phyloP scores from a whole-genome alignment of 2,888 invertebrate species.

The Sabatieria punctata region DNA sequence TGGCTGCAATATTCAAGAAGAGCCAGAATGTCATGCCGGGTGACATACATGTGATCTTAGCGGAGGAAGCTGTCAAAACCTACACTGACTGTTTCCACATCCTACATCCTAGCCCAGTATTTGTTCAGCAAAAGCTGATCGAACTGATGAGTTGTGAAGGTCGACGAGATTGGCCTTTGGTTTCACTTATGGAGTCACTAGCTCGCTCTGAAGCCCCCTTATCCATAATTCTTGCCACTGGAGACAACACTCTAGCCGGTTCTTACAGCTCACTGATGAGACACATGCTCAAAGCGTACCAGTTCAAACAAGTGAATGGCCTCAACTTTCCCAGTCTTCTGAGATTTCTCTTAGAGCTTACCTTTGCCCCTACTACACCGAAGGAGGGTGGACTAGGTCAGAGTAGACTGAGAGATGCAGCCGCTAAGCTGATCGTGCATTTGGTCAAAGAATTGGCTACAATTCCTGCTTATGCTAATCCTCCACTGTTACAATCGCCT shows the following conservation, averaged over 20 bases:
- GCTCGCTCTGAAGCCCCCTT: conserved; percentile 41
- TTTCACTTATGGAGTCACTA: conserved; percentile 65
- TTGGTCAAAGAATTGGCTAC: conserved; percentile 50
- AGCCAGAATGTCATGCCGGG: too few relatives aligned
- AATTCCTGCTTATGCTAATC: conserved; percentile 12
- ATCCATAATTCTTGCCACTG: conserved; percentile 5
- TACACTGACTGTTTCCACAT: conserved; percentile 82
- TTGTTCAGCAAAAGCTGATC: conserved; percentile 13
- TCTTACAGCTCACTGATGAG: conserved; percentile 1
- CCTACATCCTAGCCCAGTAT: conserved; percentile 63
- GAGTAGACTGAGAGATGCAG: conserved; percentile 7
- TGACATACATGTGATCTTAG: too few relatives aligned
- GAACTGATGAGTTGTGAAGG: conserved; percentile 7
- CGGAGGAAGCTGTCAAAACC: conserved; percentile 74
- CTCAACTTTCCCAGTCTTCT: conserved; percentile 17
- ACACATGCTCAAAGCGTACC: conserved; percentile 3
- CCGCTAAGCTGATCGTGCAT: conserved; percentile 37
- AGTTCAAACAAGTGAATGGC: conserved; percentile 11
- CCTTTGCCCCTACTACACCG: conserved; percentile 13
- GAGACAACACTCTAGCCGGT: neutral
- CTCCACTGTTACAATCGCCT: conserved; percentile 51
- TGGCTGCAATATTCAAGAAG: too few relatives aligned
- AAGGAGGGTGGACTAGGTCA: neutral
- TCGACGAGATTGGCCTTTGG: conserved; percentile 46
- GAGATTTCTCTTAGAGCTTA: conserved; percentile 20